Evolutionary conservation across 2,113 vertebrate genomes (phyloP), one percentile per base, ranked within the genome.

Genomic region (Prionailurus viverrinus): DNA sequence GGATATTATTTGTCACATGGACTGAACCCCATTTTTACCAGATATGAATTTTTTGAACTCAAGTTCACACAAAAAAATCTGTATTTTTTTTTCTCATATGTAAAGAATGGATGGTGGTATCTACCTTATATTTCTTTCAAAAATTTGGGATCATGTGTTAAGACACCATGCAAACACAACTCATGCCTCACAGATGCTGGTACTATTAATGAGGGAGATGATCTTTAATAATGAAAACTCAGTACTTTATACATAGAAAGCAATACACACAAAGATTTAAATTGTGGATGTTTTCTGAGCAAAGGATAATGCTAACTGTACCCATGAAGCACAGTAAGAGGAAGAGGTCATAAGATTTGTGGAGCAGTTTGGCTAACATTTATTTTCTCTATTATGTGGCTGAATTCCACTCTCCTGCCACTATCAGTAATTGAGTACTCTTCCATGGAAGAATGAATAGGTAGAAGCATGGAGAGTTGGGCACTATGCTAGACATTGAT

Each of bases 301-400:
- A 95, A 82, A 95, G 10, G 4, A 48, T 92, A 23, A 41, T 36
- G 18, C 76, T 65, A n/a, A 91, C 12, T 86, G 14, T 97, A 33
- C 3, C 18, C 88, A 16, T 27, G 36, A 90, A 36, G 8, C 33
- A 78, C 10, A 81, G 23, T 36, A 39, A 69, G 18, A 90, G 3
- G 19, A 78, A 79, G 63, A 82, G 15, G 7, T 15, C 8, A 23
- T 71, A 89, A 61, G 29, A 69, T 74, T 82, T 61, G 16, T 16
- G 58, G 18, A 55, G 7, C 4, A 79, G 5, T 19, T 82, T 93
- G 27, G 9, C 21, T 71, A 76, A 41, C 41, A 33, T 81, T n/a
- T 45, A 61, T 31, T 69, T 94, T 53, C 4, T 90, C 7, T 71
- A 3, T 27, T 65, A 15, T 45, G 5, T 58, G 23, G 7, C 51